Conservation (phyloP, 2,113 vertebrate genomes). For the Clinocottus analis region DNA sequence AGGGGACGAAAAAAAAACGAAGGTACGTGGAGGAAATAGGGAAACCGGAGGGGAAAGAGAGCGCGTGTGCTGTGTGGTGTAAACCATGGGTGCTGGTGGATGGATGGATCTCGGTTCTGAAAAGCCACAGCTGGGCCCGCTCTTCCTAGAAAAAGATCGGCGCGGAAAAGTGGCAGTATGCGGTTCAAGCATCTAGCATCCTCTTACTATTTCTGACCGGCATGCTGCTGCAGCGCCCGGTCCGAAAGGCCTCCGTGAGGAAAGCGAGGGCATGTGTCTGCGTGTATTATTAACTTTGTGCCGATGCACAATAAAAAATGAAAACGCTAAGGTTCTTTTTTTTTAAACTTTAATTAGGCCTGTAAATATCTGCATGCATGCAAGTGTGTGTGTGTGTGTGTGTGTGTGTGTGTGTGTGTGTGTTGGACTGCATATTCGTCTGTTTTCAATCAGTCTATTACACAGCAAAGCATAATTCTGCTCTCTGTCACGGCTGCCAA, state of each 20-base stretch:
- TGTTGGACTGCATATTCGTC: slow-evolving; percentile 20
- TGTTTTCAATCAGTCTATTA: slow-evolving; percentile 64
- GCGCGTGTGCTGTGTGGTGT: slow-evolving; percentile 50
- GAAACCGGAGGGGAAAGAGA: slow-evolving; percentile 16
- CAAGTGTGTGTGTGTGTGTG: too few species aligned
- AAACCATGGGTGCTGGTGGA: slow-evolving; percentile 72
- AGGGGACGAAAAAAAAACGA: slow-evolving; percentile 32
- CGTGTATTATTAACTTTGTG: slow-evolving; percentile 35
- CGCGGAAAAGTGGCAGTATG: slow-evolving; percentile 75
- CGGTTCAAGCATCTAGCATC: slow-evolving; percentile 81
- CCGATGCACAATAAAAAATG: slow-evolving; percentile 42
- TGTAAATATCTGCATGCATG: slow-evolving; percentile 55
- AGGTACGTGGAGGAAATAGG: slow-evolving; percentile 51
- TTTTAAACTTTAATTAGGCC: slow-evolving; percentile 55
- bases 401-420: too few species aligned
- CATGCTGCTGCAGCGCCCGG: slow-evolving; percentile 74
- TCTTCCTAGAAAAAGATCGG: slow-evolving; percentile 76
- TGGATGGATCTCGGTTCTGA: slow-evolving; percentile 76
- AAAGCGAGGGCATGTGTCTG: slow-evolving; percentile 52
- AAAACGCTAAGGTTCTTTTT: slow-evolving; percentile 36
- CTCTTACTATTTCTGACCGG: slow-evolving; percentile 79
- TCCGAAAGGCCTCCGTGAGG: slow-evolving; percentile 36
- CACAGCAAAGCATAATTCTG: slow-evolving; percentile 53
- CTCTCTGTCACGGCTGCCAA: slow-evolving; percentile 52
- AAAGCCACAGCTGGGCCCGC: slow-evolving; percentile 77